A percentile compares a stretch with the other conserved stretches of the same genome.
Conservation (phyloP, 2,888 invertebrate genomes). For the Neocrepidodera transversa region DNA sequence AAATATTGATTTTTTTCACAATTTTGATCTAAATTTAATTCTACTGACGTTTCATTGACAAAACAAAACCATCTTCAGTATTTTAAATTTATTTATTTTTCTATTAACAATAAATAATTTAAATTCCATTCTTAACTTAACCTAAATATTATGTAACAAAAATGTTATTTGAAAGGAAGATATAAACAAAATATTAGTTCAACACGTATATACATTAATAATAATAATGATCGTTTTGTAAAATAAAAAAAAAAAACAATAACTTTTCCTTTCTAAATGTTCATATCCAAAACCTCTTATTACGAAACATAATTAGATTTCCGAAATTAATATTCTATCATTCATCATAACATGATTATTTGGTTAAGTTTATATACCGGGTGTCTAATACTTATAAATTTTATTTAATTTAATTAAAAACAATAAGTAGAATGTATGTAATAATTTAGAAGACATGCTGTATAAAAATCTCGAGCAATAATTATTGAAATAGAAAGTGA, state of each 20-base stretch:
- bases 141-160: too few species aligned
- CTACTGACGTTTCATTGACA: too few species aligned
- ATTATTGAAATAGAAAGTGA: too few species aligned
- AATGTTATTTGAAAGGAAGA: too few species aligned
- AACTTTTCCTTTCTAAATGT: not conserved
- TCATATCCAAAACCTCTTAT: not conserved
- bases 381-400: not conserved
- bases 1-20: too few species aligned
- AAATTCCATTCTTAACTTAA: too few species aligned
- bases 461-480: too few species aligned
- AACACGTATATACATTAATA: not conserved
- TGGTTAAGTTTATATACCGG: not conserved
- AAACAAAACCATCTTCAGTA: too few species aligned
- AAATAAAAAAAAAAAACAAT: not conserved
- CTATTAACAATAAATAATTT: too few species aligned
- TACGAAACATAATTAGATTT: slow-evolving; percentile 14
- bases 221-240: not conserved
- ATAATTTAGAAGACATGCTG: not conserved
- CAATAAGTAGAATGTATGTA: not conserved
- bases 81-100: too few species aligned
- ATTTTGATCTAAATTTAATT: too few species aligned
- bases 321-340: slow-evolving; percentile 10
- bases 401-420: not conserved
- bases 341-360: slow-evolving; percentile 12
- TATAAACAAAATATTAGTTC: too few species aligned